Percentiles rank a stretch among this genome's conserved stretches.
Evolutionary conservation across 1,140 invertebrate genomes (phyloP).

Genomic region (Achroia grisella): DNA sequence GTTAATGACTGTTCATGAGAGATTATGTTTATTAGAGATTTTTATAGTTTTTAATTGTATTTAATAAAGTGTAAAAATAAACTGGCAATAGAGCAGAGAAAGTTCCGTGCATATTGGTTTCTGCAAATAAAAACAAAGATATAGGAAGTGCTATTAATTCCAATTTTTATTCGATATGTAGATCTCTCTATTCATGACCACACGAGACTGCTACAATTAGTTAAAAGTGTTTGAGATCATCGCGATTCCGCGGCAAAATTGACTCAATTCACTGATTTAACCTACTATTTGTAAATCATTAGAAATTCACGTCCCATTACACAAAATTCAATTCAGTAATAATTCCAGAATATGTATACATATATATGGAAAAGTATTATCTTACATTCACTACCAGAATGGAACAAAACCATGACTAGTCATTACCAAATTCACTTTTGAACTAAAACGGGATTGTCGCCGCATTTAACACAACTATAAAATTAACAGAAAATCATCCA

Average conservation of each 20-base stretch:
- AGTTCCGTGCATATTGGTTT: too few species aligned
- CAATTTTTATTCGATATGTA: slow-evolving; percentile 11
- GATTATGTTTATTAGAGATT: too few species aligned
- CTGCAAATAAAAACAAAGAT: slow-evolving; percentile 25
- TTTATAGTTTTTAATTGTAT: too few species aligned
- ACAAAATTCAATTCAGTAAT: slow-evolving; percentile 1
- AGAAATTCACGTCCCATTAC: slow-evolving; percentile 14
- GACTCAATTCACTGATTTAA: slow-evolving; percentile 53
- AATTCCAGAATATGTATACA: too few species aligned
- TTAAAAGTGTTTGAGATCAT: slow-evolving; percentile 58
- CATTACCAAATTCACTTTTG: too few species aligned
- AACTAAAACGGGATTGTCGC: slow-evolving; percentile 13
- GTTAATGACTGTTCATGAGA: too few species aligned
- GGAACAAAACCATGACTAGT: too few species aligned
- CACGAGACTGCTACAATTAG: slow-evolving; percentile 5
- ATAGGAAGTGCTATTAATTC: slow-evolving; percentile 27
- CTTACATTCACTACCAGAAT: too few species aligned
- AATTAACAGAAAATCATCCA: slow-evolving; percentile 36
- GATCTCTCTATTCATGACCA: slow-evolving; percentile 11
- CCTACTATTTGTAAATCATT: slow-evolving; percentile 27
- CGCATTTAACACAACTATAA: slow-evolving; percentile 35
- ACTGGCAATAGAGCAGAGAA: too few species aligned
- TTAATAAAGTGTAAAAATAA: too few species aligned
- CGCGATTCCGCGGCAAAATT: slow-evolving; percentile 49
- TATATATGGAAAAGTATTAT: too few species aligned